phyloP scores from a whole-genome alignment of 2,797 vertebrate genomes.

The Labeo calbasu region DNA sequence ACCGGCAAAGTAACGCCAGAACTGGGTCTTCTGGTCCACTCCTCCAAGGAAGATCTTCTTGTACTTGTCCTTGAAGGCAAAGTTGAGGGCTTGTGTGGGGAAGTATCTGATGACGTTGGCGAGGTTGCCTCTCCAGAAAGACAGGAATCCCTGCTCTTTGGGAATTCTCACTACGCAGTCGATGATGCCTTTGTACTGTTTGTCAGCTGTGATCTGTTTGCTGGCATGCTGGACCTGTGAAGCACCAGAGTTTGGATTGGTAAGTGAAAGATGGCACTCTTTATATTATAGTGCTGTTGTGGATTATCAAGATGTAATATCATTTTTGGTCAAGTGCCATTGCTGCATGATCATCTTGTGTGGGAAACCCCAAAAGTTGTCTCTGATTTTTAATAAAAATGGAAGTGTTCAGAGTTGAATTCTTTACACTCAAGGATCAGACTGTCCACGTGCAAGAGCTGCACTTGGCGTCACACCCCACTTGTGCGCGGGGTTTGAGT shows the following conservation, averaged over 20 bases:
- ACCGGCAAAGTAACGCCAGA: conserved; percentile 98
- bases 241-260: background rate
- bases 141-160: conserved; percentile 93
- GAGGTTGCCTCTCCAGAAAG: conserved; percentile 99
- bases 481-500: conserved; percentile 65
- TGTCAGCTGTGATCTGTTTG: conserved; percentile 93
- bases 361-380: background rate
- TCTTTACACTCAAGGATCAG: conserved; percentile 9
- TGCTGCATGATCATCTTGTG: background rate
- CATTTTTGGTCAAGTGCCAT: background rate
- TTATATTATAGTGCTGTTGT: background rate
- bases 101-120: conserved; percentile 99
- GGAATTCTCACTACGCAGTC: conserved; percentile 96
- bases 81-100: conserved; percentile 99
- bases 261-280: background rate
- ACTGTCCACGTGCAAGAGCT: conserved; percentile 22
- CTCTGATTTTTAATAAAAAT: background rate
- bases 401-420: background rate
- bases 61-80: conserved; percentile 99
- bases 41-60: conserved; percentile 99
- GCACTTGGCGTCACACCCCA: conserved; percentile 59
- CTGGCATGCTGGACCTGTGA: conserved; percentile 97
- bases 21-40: conserved; percentile 95
- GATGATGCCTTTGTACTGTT: conserved; percentile 96
- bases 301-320: background rate